Evolutionary conservation across 2,113 vertebrate species (phyloP).

Genomic region (Hippocampus comes): DNA sequence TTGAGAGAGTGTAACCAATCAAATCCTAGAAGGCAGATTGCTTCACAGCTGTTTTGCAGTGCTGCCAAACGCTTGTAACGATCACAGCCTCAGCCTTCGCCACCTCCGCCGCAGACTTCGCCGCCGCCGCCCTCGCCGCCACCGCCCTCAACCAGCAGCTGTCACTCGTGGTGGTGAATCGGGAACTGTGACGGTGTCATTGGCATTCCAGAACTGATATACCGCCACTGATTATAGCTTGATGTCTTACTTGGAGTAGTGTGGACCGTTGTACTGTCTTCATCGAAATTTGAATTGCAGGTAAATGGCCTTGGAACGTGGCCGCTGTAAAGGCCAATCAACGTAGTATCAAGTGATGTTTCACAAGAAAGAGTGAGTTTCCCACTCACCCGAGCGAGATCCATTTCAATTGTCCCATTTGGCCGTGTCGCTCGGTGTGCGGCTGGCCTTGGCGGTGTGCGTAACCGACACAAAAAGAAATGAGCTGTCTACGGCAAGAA

Average conservation of each 20-base stretch:
- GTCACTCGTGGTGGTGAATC: neutral
- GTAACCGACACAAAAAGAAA: too few species aligned
- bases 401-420: neutral
- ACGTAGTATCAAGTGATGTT: neutral
- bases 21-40: neutral
- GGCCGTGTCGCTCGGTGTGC: too few species aligned
- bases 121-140: neutral
- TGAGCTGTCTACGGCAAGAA: too few species aligned
- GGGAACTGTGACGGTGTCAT: neutral
- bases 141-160: neutral
- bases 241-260: neutral
- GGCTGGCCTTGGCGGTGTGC: too few species aligned
- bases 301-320: too few species aligned
- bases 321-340: neutral
- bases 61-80: neutral
- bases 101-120: neutral
- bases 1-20: neutral
- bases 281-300: neutral
- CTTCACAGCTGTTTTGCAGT: conserved; percentile 21
- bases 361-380: neutral
- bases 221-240: neutral
- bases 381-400: neutral
- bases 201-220: neutral
- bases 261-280: neutral
- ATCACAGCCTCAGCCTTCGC: neutral